Evolutionary conservation across 2,888 invertebrate genomes (phyloP).

Genomic region (Herminia tarsipennalis): DNA sequence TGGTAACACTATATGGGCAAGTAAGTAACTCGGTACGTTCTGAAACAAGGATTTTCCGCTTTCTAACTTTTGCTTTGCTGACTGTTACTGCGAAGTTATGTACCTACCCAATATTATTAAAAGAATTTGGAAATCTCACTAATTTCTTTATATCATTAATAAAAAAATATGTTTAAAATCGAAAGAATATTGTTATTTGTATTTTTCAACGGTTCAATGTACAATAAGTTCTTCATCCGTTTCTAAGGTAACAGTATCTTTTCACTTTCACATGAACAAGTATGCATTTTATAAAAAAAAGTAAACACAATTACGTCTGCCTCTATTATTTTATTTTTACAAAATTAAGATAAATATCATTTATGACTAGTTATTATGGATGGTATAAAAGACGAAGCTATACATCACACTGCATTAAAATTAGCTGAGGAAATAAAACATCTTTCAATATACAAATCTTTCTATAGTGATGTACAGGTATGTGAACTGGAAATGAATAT

Average conservation of each 20-base stretch:
- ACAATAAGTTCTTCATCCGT: slow-evolving; percentile 52
- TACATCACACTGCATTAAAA: slow-evolving; percentile 91
- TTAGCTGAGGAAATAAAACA: slow-evolving; percentile 92
- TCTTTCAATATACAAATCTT: slow-evolving; percentile 90
- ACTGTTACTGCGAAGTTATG: no score
- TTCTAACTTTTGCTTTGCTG: no score
- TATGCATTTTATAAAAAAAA: slow-evolving; percentile 69
- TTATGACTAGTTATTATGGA: slow-evolving; percentile 70
- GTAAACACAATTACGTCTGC: slow-evolving; percentile 66
- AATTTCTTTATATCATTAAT: no score
- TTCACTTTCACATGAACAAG: slow-evolving; percentile 56
- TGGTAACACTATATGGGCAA: no score
- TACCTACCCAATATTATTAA: no score
- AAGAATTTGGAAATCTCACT: no score
- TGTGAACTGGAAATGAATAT: slow-evolving; percentile 10
- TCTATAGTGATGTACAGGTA: slow-evolving; percentile 93
- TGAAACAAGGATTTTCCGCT: no score
- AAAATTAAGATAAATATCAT: slow-evolving; percentile 56
- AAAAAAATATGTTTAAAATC: no score
- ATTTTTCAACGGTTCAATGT: not conserved
- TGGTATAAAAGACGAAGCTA: slow-evolving; percentile 85
- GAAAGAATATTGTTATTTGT: no score
- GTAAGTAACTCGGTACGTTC: no score
- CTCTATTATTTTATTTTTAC: slow-evolving; percentile 62
- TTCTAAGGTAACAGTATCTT: slow-evolving; percentile 61